phyloP scores from a whole-genome alignment of 2,113 vertebrate genomes.

The Loxodonta africana region DNA sequence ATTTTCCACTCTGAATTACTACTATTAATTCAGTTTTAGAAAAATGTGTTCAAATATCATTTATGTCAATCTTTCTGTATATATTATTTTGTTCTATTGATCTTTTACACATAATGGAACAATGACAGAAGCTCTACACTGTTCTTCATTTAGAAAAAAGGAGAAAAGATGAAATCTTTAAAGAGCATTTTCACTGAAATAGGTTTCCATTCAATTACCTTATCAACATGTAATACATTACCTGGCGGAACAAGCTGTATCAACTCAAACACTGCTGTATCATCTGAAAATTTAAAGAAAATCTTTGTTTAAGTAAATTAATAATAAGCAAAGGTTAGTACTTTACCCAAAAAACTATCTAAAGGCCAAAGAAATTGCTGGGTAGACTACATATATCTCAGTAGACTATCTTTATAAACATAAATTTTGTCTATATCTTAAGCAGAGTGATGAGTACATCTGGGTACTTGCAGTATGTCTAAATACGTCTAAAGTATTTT shows the following conservation, averaged over 20 bases:
- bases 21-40: conserved; percentile 70
- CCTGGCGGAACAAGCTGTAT: conserved; percentile 96
- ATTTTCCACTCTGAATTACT: conserved; percentile 75
- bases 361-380: conserved; percentile 35
- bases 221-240: conserved; percentile 84
- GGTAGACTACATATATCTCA: background rate
- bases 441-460: background rate
- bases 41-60: background rate
- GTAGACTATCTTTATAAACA: conserved; percentile 15
- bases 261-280: conserved; percentile 95
- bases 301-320: conserved; percentile 74
- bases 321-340: conserved; percentile 55
- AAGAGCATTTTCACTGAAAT: conserved; percentile 46
- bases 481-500: background rate
- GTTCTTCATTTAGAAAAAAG: conserved; percentile 21
- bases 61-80: conserved; percentile 53
- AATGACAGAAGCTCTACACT: conserved; percentile 31
- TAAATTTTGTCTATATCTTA: background rate
- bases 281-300: conserved; percentile 91
- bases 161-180: background rate
- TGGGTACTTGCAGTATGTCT: background rate
- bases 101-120: background rate
- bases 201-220: conserved; percentile 31
- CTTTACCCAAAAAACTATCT: background rate
- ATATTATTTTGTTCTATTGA: conserved; percentile 67